Base-by-base conservation (phyloP, 2,797 vertebrate genomes). In the Macroramphosus scolopax region DNA sequence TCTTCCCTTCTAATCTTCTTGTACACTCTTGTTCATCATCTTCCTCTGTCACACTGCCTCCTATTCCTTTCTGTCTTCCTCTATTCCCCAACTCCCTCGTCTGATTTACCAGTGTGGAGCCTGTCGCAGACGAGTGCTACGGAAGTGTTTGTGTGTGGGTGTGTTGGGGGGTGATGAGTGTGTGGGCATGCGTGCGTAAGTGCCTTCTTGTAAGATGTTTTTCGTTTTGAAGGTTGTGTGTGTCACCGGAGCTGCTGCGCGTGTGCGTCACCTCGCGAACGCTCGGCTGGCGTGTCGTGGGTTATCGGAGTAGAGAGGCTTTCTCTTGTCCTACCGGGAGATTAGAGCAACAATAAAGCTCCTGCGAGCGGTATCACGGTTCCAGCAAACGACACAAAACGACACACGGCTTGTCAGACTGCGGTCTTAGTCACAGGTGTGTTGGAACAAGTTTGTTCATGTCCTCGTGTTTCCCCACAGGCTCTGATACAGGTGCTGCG, bases 211-310 rank as follows among this genome's bases (percentile, higher is more conserved):
- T 63, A 56, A 80, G 78, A 83, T 72, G 70, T 77, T 75, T 81
- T 77, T 25, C 60, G 67, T 70, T 48, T 69, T 68, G 63, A 84
- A 87, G 85, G 80, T 85, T 81, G 58, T 13, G 41, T 78, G 80
- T 87, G 80, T 85, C 82, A 84, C 69, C 0, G 29, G 60, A 68
- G 65, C 77, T 67, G 72, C 65, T 65, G 67, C 53, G 5, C 68
- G 40, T 16, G n/a, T 80, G 78, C 51, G 74, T 82, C 78, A 75
- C 60, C 63, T 64, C 50, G n/a, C 8, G 20, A 42, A 35, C 8
- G 11, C 32, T 43, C 14, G 5, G 55, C 28, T 17, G 3, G 17
- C 14, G 26, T 33, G 5, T 25, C 28, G 30, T 30, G 40, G 17
- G 50, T 14, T 41, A 47, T 47, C 37, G 31, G 50, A 34, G 44